phyloP scores from a whole-genome alignment of 2,888 invertebrate species.

The Trissonchulus sp. region DNA sequence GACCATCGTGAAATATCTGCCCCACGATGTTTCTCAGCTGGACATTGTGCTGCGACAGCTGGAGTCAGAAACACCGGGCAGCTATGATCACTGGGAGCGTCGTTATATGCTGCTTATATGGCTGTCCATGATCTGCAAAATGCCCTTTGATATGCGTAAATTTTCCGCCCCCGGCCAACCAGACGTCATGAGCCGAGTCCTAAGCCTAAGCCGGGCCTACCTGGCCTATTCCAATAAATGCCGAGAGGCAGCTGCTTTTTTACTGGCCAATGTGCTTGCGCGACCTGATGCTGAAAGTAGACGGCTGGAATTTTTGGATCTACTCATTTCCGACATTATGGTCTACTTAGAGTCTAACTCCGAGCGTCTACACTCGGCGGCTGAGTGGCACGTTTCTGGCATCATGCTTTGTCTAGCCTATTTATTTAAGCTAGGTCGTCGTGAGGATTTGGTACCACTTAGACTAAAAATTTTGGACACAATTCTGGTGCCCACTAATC shows the following conservation, averaged over 20 bases:
- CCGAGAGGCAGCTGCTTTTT: conserved; percentile 20
- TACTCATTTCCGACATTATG: conserved; percentile 38
- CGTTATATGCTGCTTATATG: conserved; percentile 49
- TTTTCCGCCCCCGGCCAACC: too few species aligned
- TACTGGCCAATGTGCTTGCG: conserved; percentile 39
- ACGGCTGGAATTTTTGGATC: too few species aligned
- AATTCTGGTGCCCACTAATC: not conserved
- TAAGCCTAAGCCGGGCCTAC: not conserved
- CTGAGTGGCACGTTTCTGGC: not conserved
- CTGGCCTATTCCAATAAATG: conserved; percentile 4
- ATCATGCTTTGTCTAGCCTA: conserved; percentile 21
- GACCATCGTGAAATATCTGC: conserved; percentile 34
- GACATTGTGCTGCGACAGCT: conserved; percentile 24
- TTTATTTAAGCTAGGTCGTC: conserved; percentile 28
- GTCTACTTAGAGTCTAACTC: too few species aligned
- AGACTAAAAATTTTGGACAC: not conserved
- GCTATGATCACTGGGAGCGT: conserved; percentile 3
- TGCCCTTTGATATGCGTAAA: conserved; percentile 54
- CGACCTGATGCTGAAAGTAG: conserved; percentile 46
- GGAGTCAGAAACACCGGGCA: not conserved
- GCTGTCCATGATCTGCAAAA: conserved; percentile 55
- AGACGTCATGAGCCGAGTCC: not conserved
- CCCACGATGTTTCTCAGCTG: conserved; percentile 36
- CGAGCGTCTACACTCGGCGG: not conserved
- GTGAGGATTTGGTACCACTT: conserved; percentile 20